Evolutionary conservation across 2,113 vertebrate genomes (phyloP).

Genomic region (Nothocercus nigrocapillus): DNA sequence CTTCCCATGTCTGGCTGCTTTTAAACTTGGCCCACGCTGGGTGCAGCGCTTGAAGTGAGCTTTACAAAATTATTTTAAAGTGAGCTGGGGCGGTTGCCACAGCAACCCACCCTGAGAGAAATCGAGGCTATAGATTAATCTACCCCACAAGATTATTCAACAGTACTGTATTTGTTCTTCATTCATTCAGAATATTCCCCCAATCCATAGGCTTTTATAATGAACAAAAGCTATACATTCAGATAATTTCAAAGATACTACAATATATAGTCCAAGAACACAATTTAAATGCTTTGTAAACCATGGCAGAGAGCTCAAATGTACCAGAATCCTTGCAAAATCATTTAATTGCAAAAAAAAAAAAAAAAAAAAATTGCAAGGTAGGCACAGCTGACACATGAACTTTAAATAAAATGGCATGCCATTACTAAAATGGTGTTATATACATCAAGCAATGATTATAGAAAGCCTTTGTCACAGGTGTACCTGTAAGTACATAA

Average conservation of each 20-base stretch:
- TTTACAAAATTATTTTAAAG: slow-evolving; percentile 84
- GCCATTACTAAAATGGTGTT: slow-evolving; percentile 50
- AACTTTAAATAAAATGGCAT: slow-evolving; percentile 57
- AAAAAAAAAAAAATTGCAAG: background rate
- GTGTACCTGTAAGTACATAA: slow-evolving; percentile 24
- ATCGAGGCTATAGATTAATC: slow-evolving; percentile 84
- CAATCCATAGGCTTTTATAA: slow-evolving; percentile 72
- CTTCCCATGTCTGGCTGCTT: slow-evolving; percentile 81
- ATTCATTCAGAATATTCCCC: slow-evolving; percentile 76
- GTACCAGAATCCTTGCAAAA: slow-evolving; percentile 16
- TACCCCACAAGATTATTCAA: slow-evolving; percentile 81
- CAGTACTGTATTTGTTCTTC: slow-evolving; percentile 78
- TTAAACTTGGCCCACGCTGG: slow-evolving; percentile 84
- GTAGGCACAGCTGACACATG: slow-evolving; percentile 19
- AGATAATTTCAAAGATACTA: slow-evolving; percentile 63
- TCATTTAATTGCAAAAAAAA: slow-evolving; percentile 44
- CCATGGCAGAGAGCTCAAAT: background rate
- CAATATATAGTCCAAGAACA: slow-evolving; percentile 48
- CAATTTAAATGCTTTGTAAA: slow-evolving; percentile 52
- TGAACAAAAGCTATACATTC: slow-evolving; percentile 64
- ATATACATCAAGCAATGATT: background rate
- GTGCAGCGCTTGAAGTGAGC: slow-evolving; percentile 81
- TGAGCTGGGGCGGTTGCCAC: slow-evolving; percentile 83
- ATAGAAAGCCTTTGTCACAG: slow-evolving; percentile 36
- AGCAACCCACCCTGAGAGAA: slow-evolving; percentile 84